Base-by-base conservation (phyloP, 2,797 vertebrate genomes). In the Notolabrus celidotus region DNA sequence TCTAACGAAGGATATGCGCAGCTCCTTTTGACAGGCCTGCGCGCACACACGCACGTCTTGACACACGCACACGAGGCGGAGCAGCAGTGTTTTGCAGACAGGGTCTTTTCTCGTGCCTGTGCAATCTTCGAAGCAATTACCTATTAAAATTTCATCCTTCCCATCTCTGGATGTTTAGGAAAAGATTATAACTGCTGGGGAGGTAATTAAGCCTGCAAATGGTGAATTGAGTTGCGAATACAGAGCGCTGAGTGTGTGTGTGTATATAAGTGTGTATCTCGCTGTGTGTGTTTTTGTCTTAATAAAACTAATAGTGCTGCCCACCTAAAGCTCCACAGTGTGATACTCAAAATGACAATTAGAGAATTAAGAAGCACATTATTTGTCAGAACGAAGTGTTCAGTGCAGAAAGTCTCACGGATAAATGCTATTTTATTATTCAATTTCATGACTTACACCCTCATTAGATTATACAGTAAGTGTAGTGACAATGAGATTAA, bases 161-260 rank as follows among this genome's bases (percentile, higher is more conserved):
- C 65, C 80, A 80, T 88, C 82, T 88, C 84, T 20, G 81, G 84
- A 86, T 89, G 86, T 89, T 89, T 83, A 88, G 87, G 56, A 77
- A 88, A 78, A 90, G 79, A 89, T 90, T 88, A 89, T 70, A 86
- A 88, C 85, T 84, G 84, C 86, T 73, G 56, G 55, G 66, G 77
- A 92, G 84, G 81, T 92, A 90, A 91, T 92, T 90, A 88, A 79
- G 73, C 64, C 70, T 67, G 82, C 76, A 81, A 85, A 78, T 80
- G 75, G 61, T 69, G 57, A 84, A 68, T 42, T 82, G 74, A 83
- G 69, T 77, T 74, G 73, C 84, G 86, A 87, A 85, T 83, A 79
- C 64, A 74, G 76, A 76, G 72, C 14, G 42, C 69, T 22, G 31
- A 63, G 45, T 67, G 36, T 67, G 56, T 43, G 56, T 31, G 38